Evolutionary conservation across 2,888 invertebrate species (phyloP), one percentile per base, ranked within the genome.

Genomic region (Melipona beecheii): DNA sequence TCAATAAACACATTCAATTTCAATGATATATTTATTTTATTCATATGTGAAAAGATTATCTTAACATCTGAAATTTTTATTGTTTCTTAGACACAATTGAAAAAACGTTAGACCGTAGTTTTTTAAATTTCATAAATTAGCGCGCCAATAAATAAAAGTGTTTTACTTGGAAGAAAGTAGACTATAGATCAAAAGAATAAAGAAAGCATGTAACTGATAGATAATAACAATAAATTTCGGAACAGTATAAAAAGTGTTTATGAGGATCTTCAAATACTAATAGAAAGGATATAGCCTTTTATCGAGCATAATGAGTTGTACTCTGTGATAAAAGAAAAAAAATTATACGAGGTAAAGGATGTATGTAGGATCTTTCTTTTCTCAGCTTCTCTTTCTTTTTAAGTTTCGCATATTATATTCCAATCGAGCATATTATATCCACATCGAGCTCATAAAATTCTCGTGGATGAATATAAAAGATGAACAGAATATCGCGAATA

Each of bases 261-360:
- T 9, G 52, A 31, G 60, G 66, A 79, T 36, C 52, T 75, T 72
- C 50, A 66, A 58, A 73, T 73, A 74, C 49, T 73, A 84, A 78
- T 75, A 72, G 43, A 60, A 24, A 71, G 58, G 70, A 81, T 70
- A 68, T 52, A 13, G 21, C 58, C 43, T 36, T n/a, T 36, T 31
- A 17, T 17, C 17, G 24, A 13, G 15, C 50, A 31, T 50, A 50
- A 56, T 31, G 27, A 31, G 54, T 36, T 62, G 2, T 58, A n/a
- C n/a, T 52, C 21, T 21, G 43, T 11, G 52, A 56, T 60, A 50
- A 31, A 52, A 36, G 58, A 24, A 21, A 21, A 60, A 60, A 60
- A 24, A 15, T 70, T 21, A 17, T 4, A 4, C 6, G 11, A 49
- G 15, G 43, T 2, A 27, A 64, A 70, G 43, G 52, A 24, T 78